Evolutionary conservation across 2,113 vertebrate species (phyloP).

Genomic region (Pituophis catenifer): DNA sequence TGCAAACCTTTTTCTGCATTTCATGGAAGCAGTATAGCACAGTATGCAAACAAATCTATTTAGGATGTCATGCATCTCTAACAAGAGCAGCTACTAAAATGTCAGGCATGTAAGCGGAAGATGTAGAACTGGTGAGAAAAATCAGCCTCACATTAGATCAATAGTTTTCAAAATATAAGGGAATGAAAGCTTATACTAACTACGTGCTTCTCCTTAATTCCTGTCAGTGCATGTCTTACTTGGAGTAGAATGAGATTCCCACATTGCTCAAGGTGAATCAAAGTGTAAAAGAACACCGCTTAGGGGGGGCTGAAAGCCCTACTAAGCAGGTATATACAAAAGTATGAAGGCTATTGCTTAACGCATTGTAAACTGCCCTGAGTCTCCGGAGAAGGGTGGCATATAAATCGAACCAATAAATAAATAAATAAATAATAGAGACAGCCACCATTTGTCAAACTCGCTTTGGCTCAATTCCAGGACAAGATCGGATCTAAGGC

Average conservation of each 20-base stretch:
- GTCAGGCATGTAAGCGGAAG: background rate
- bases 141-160: background rate
- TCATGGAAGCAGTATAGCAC: background rate
- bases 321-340: too few species aligned
- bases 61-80: background rate
- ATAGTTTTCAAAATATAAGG: background rate
- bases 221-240: background rate
- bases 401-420: too few species aligned
- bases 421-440: background rate
- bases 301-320: too few species aligned
- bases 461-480: background rate
- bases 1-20: slow-evolving; percentile 18
- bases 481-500: background rate
- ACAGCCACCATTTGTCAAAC: background rate
- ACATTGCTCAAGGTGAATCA: background rate
- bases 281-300: background rate
- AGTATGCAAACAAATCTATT: slow-evolving; percentile 11
- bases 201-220: background rate
- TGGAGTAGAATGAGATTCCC: background rate
- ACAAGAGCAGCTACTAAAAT: slow-evolving; percentile 2
- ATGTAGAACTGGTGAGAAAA: background rate
- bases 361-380: too few species aligned
- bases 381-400: too few species aligned
- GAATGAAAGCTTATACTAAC: background rate
- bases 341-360: too few species aligned